Conservation (phyloP, 2,797 vertebrate genomes). For the Babyrousa celebensis region DNA sequence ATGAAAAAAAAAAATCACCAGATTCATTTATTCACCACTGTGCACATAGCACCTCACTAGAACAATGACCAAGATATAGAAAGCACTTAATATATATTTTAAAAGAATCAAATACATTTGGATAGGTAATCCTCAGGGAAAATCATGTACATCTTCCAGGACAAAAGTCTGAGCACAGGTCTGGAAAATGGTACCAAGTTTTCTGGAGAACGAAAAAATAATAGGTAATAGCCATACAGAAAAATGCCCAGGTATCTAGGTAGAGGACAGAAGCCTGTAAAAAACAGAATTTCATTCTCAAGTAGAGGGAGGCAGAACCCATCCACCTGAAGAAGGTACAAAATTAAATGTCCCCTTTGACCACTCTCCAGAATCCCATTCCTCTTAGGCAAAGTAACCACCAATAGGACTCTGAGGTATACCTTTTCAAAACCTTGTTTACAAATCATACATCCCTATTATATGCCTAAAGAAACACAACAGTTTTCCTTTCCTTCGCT, state of each 20-base stretch:
- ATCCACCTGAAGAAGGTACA: background rate
- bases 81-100: background rate
- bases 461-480: constrained; percentile 19
- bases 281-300: background rate
- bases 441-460: background rate
- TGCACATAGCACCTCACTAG: background rate
- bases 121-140: background rate
- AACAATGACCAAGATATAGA: background rate
- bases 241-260: background rate
- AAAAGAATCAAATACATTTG: background rate
- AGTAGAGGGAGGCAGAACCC: background rate
- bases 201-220: constrained; percentile 23
- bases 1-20: background rate
- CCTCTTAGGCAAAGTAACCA: background rate
- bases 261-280: background rate
- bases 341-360: background rate
- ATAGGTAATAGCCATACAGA: background rate
- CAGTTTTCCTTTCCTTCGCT: background rate
- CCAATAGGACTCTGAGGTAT: background rate
- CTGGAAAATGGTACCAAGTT: background rate
- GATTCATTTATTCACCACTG: constrained; percentile 2
- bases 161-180: background rate
- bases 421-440: background rate
- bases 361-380: background rate
- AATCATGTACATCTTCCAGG: background rate